Evolutionary conservation across 2,888 invertebrate genomes (phyloP).

Genomic region (Ferrisia virgata): DNA sequence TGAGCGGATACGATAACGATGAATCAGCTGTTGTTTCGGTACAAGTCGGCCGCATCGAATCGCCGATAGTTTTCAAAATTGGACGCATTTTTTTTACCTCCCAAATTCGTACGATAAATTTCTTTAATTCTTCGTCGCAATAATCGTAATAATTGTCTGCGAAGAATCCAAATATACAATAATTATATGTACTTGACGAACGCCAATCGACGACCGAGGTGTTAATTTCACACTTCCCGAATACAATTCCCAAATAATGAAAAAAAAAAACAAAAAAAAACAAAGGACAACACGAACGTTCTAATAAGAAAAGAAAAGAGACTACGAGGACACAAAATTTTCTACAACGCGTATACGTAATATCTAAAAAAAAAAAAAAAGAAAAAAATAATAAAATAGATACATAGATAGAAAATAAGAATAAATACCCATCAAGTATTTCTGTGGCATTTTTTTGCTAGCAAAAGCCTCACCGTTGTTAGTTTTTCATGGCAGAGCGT

Average conservation of each 20-base stretch:
- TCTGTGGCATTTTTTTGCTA: neutral
- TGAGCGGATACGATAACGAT: neutral
- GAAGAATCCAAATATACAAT: slow-evolving; percentile 7
- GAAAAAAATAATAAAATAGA: too few relatives aligned
- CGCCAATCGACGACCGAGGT: neutral
- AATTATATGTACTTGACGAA: neutral
- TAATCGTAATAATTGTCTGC: neutral
- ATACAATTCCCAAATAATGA: too few relatives aligned
- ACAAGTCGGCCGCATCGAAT: neutral
- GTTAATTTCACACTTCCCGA: neutral
- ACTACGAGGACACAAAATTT: neutral
- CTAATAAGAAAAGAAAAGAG: neutral
- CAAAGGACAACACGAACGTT: neutral
- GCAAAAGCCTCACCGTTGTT: neutral
- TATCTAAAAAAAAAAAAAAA: neutral
- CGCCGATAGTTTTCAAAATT: neutral
- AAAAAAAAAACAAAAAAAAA: neutral
- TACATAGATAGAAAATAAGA: neutral
- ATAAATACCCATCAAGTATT: neutral
- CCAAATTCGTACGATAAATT: slow-evolving; percentile 29
- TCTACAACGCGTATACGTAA: neutral
- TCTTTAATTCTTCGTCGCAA: neutral
- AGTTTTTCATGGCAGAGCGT: neutral
- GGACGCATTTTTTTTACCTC: slow-evolving; percentile 5
- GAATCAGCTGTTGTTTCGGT: neutral